Base-by-base conservation (phyloP, 2,113 vertebrate species). In the Ascaphus truei region DNA sequence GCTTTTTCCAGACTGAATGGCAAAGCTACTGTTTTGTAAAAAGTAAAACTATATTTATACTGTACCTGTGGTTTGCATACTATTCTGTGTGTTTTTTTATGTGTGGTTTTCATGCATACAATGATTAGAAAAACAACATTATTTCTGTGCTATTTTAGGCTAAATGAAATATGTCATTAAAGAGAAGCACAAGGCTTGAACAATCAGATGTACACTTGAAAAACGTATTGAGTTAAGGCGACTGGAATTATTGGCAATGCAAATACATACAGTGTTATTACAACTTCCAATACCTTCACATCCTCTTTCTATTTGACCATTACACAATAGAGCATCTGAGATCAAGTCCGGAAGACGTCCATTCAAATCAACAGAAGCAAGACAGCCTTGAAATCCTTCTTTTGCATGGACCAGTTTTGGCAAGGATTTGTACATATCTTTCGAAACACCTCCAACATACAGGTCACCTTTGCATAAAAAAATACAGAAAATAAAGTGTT, bases 331-430 rank as follows among this genome's bases (percentile, higher is more conserved):
- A 53, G 96, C 96, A 65, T 98, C 96, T 10, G 94, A 93, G 83
- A 98, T 93, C 74, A 98, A 86, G 78, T 98, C 95, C 10, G 96
- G 96, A 62, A 98, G 95, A 1, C 94, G 90, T 72, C 96, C 95
- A 1, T 98, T 98, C 78, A 98, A 86, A 79, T 98, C 96, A 50
- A 98, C 89, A 0, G 96, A 98, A 3, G 96, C 96, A 77, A 98
- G 86, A 72, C 96, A 98, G 73, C 96, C 96, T 76, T 98, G 96
- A 81, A 98, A 98, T 2, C 96, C 96, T 73, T 98, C 96, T 71
- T 95, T 98, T 59, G 96, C 94, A 0, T 96, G 94, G 20, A 98
- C 96, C n/a, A 98, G 87, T 77, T 96, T 98, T 7, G 96, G 96
- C 72, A 98, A 86, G 25, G 96, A 93, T 76, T 96, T 97, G 77